Percentiles rank a stretch among this genome's conserved stretches.
Evolutionary conservation across 2,888 invertebrate species (phyloP).

Genomic region (Callyntrura guangdongensis): DNA sequence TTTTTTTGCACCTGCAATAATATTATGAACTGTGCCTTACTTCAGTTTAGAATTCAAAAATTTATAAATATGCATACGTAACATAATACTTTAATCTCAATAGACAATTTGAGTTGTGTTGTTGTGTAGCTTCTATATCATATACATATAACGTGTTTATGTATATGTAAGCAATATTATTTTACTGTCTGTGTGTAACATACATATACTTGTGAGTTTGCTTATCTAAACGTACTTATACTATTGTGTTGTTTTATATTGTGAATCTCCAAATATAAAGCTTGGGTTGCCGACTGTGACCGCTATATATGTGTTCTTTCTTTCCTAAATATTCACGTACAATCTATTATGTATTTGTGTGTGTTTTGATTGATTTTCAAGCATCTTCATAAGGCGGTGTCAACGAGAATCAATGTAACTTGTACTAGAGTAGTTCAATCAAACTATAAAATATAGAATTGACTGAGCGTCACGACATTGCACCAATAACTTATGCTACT

Average conservation of each 20-base stretch:
- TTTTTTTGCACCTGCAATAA: slow-evolving; percentile 9
- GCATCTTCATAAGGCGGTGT: slow-evolving; percentile 11
- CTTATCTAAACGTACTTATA: not conserved
- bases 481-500: not conserved
- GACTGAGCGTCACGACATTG: not conserved
- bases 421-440: slow-evolving; percentile 16
- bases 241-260: not conserved
- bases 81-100: not conserved
- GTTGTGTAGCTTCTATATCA: slow-evolving; percentile 24
- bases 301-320: not conserved
- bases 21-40: not conserved
- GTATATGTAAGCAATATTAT: slow-evolving; percentile 1
- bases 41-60: not conserved
- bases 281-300: slow-evolving; percentile 47
- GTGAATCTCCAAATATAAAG: slow-evolving; percentile 46
- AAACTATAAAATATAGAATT: not conserved
- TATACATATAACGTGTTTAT: not conserved
- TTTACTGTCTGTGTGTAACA: slow-evolving; percentile 1
- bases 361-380: slow-evolving; percentile 48
- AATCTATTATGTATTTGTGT: not conserved
- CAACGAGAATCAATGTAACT: not conserved
- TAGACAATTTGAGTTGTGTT: slow-evolving; percentile 5
- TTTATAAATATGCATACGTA: not conserved
- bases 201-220: slow-evolving; percentile 8
- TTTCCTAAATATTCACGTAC: not conserved